These are phyloP conservation scores for Spialia ferax DNA, from an alignment of 2,888 invertebrate species.

Conservation along the genomic window DNA sequence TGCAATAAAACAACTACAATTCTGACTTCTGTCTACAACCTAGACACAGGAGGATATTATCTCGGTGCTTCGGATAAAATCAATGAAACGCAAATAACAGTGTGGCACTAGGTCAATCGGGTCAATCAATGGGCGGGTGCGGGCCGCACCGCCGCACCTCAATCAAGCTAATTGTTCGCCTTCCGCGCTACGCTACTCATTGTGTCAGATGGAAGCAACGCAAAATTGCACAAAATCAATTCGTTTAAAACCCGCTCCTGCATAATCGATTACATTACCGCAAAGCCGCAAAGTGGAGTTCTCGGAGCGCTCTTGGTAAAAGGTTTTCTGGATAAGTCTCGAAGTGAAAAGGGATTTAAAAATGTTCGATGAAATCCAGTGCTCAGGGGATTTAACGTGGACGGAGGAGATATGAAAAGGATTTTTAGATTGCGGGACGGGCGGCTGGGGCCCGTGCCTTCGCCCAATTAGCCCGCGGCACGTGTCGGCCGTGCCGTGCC, in stretches of 20 bases:
- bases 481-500: constrained; percentile 58
- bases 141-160: constrained; percentile 11
- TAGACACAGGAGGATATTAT: background rate
- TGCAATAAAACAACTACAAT: background rate
- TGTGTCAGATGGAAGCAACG: constrained; percentile 11
- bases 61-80: constrained; percentile 4
- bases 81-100: constrained; percentile 19
- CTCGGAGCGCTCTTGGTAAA: background rate
- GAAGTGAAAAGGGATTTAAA: constrained; percentile 17
- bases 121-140: constrained; percentile 22
- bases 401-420: constrained; percentile 15
- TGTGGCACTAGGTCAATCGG: constrained; percentile 17
- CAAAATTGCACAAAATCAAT: constrained; percentile 6
- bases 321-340: constrained; percentile 15
- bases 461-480: constrained; percentile 57
- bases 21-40: no score
- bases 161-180: constrained; percentile 29
- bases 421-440: constrained; percentile 44
- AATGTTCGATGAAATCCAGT: constrained; percentile 40
- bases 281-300: no score
- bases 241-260: background rate
- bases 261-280: background rate
- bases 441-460: constrained; percentile 28
- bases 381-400: constrained; percentile 25
- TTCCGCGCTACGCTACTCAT: constrained; percentile 2